Percentiles rank a stretch among this genome's conserved stretches.
phyloP scores from a whole-genome alignment of 2,888 invertebrate species.

The Nomada fabriciana region DNA sequence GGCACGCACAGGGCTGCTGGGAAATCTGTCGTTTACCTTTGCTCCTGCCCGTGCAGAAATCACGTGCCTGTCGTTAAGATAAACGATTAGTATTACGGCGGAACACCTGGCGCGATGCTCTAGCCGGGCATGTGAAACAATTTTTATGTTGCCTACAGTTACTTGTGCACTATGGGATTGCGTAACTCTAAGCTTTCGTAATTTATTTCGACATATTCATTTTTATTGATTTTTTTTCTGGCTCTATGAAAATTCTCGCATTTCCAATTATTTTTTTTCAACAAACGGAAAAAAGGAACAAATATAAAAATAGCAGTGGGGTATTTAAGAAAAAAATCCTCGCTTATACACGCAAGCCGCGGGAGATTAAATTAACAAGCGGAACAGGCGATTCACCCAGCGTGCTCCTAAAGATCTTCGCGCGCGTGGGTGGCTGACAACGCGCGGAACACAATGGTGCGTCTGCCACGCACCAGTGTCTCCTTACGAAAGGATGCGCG shows the following conservation, averaged over 20 bases:
- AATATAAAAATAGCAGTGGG: not conserved
- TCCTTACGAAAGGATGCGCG: conserved; percentile 43
- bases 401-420: conserved; percentile 62
- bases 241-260: too few relatives aligned
- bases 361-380: conserved; percentile 59
- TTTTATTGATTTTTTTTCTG: too few relatives aligned
- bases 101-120: conserved; percentile 44
- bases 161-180: too few relatives aligned
- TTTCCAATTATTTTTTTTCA: too few relatives aligned
- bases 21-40: conserved; percentile 53
- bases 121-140: too few relatives aligned
- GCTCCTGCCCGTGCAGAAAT: conserved; percentile 20
- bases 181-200: too few relatives aligned
- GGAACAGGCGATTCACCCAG: conserved; percentile 51
- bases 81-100: conserved; percentile 20
- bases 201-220: too few relatives aligned
- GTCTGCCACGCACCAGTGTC: conserved; percentile 57
- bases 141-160: too few relatives aligned
- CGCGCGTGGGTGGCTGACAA: conserved; percentile 72
- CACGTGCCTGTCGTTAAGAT: conserved; percentile 18
- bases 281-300: not conserved
- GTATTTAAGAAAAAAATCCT: not conserved
- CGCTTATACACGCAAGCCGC: conserved; percentile 6
- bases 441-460: conserved; percentile 73
- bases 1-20: conserved; percentile 36